Evolutionary conservation across 2,113 vertebrate species (phyloP).

Genomic region (Hippocampus comes): DNA sequence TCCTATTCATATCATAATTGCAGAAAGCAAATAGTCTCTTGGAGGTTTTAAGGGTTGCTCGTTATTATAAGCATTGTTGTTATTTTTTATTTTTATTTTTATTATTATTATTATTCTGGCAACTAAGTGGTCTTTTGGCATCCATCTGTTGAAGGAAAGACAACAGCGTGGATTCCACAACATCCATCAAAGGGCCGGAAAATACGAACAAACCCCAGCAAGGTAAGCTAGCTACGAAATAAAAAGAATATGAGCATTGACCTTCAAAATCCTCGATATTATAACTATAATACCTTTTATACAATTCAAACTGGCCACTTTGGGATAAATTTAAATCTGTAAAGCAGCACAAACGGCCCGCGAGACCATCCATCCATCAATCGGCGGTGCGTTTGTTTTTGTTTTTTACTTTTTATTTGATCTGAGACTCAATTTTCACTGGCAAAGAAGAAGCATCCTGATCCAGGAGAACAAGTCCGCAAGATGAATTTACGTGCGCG

Average conservation of each 20-base stretch:
- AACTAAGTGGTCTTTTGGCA: background rate
- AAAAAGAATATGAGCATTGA: background rate
- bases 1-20: too few relatives aligned
- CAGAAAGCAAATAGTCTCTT: too few relatives aligned
- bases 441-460: background rate
- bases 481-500: background rate
- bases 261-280: background rate
- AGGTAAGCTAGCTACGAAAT: conserved; percentile 68
- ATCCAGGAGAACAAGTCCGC: background rate
- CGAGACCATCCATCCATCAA: background rate
- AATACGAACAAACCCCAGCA: conserved; percentile 80
- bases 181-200: conserved; percentile 75
- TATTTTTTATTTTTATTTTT: background rate
- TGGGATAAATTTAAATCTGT: background rate
- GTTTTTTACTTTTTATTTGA: background rate
- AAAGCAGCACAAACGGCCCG: too few relatives aligned
- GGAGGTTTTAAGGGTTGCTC: too few relatives aligned
- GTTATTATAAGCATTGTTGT: too few relatives aligned
- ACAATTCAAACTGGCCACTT: background rate
- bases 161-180: conserved; percentile 82
- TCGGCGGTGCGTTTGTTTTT: background rate
- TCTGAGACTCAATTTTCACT: background rate
- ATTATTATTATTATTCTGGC: background rate
- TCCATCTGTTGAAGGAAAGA: conserved; percentile 75
- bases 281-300: background rate